A percentile compares a stretch with the other conserved stretches of the same genome.
Evolutionary conservation across 2,797 vertebrate species (phyloP).

Genomic region (Orientallactaga sibirica): DNA sequence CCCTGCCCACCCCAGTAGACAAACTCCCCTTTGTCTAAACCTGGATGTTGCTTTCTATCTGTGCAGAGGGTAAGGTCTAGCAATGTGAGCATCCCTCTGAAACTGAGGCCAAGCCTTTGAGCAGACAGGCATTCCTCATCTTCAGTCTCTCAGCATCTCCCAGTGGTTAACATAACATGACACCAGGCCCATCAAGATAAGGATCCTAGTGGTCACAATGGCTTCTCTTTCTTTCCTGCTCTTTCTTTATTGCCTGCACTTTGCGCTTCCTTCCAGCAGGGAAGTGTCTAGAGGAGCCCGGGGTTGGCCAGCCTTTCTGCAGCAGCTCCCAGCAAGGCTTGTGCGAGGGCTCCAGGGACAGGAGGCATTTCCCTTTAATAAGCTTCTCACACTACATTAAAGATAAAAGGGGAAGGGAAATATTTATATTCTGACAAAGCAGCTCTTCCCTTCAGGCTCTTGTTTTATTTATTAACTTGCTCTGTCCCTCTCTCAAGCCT

Average conservation of each 20-base stretch:
- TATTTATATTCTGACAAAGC: slow-evolving; percentile 93
- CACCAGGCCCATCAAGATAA: slow-evolving; percentile 80
- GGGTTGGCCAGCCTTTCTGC: slow-evolving; percentile 72
- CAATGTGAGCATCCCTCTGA: slow-evolving; percentile 53
- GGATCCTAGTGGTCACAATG: slow-evolving; percentile 76
- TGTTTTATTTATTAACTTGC: slow-evolving; percentile 92
- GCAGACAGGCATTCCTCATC: slow-evolving; percentile 40
- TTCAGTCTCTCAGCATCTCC: slow-evolving; percentile 40
- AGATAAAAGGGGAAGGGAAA: slow-evolving; percentile 91
- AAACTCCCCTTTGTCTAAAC: slow-evolving; percentile 66
- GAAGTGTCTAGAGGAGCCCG: slow-evolving; percentile 80
- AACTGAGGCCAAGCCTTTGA: slow-evolving; percentile 60
- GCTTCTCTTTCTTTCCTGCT: slow-evolving; percentile 78
- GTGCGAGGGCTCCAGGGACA: slow-evolving; percentile 86
- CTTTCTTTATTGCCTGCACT: slow-evolving; percentile 77
- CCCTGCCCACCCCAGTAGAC: not conserved
- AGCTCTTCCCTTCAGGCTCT: slow-evolving; percentile 90
- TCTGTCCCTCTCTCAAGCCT: slow-evolving; percentile 85
- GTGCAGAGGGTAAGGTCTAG: slow-evolving; percentile 20
- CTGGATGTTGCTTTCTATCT: slow-evolving; percentile 15
- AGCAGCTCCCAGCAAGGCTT: slow-evolving; percentile 80
- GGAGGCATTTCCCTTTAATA: slow-evolving; percentile 88
- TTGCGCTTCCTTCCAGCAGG: slow-evolving; percentile 82
- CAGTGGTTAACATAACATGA: slow-evolving; percentile 66
- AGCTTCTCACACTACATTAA: slow-evolving; percentile 89